Percentiles rank a stretch among this genome's conserved stretches.
phyloP scores from a whole-genome alignment of 2,113 vertebrate species.

The Microcebus jonahi region DNA sequence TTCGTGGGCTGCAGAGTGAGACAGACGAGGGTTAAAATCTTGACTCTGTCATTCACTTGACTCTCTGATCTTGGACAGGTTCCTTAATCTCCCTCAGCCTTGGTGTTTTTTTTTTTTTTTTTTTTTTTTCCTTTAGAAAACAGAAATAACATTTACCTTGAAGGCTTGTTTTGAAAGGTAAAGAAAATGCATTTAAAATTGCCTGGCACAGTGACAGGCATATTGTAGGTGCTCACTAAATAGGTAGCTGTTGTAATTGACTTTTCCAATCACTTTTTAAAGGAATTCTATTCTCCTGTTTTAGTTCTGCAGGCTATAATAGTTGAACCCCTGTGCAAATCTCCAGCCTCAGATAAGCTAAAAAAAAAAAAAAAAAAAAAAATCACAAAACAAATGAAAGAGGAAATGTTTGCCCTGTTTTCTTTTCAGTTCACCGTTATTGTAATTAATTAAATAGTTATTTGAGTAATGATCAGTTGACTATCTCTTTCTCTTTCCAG shows the following conservation, averaged over 20 bases:
- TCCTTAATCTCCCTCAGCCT: neutral
- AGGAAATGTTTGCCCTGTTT: neutral
- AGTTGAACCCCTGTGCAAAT: neutral
- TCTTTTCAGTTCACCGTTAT: neutral
- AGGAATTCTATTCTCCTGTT: neutral
- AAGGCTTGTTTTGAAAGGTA: constrained; percentile 29
- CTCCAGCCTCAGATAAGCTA: neutral
- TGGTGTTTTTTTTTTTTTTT: neutral
- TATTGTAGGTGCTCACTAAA: neutral
- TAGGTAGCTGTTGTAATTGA: neutral
- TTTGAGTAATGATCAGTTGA: neutral
- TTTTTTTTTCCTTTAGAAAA: constrained; percentile 33
- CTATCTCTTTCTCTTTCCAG: neutral
- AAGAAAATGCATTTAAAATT: neutral
- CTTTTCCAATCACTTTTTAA: neutral
- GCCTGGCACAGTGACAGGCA: neutral
- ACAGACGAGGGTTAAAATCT: neutral
- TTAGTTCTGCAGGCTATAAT: neutral
- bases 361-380: constrained; percentile 16
- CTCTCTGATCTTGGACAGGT: neutral
- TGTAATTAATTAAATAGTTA: neutral
- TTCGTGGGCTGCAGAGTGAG: neutral
- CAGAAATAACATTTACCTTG: neutral
- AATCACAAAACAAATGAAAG: neutral
- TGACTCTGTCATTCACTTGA: neutral